These are phyloP conservation scores for Siderastrea radians DNA, from an alignment of 92 coral and sea anemone species.

Conservation along the genomic window DNA sequence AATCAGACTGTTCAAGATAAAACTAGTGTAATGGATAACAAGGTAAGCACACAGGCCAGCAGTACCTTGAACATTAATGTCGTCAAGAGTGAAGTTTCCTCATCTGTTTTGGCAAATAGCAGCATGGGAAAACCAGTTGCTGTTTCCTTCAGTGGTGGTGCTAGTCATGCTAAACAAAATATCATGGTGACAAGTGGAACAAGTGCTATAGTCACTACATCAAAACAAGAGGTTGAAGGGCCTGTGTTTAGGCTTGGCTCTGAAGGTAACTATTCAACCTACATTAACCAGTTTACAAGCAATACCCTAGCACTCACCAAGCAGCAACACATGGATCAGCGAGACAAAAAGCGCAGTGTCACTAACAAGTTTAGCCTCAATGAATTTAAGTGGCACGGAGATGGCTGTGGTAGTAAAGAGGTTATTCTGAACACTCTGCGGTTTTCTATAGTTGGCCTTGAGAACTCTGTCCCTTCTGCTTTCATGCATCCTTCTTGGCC, in stretches of 20 bases:
- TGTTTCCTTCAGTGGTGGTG: not conserved
- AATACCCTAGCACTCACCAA: conserved; percentile 93
- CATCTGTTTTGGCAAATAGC: conserved; percentile 1
- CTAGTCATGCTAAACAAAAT: not conserved
- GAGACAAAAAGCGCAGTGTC: conserved; percentile 91
- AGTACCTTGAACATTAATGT: not conserved
- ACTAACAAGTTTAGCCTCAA: conserved; percentile 84
- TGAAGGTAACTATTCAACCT: conserved; percentile 85
- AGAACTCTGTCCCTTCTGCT: conserved; percentile 89
- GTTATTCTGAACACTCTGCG: conserved; percentile 91
- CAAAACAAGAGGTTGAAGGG: conserved; percentile 12
- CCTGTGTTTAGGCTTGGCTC: conserved; percentile 88
- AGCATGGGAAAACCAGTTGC: not conserved
- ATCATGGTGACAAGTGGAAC: not conserved
- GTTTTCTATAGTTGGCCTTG: conserved; percentile 89
- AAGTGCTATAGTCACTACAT: not conserved
- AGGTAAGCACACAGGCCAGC: conserved; percentile 2
- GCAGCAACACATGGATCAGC: conserved; percentile 92
- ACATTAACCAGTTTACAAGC: conserved; percentile 85
- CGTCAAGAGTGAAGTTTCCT: not conserved
- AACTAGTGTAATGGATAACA: conserved; percentile 8
- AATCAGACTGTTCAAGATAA: conserved; percentile 10
- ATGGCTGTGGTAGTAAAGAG: conserved; percentile 87
- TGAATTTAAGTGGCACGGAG: conserved; percentile 91
- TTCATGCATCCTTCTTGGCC: conserved; percentile 99